Evolutionary conservation across 1,140 invertebrate genomes (phyloP), one percentile per base, ranked within the genome.

Genomic region (Bilobella aurantiaca): DNA sequence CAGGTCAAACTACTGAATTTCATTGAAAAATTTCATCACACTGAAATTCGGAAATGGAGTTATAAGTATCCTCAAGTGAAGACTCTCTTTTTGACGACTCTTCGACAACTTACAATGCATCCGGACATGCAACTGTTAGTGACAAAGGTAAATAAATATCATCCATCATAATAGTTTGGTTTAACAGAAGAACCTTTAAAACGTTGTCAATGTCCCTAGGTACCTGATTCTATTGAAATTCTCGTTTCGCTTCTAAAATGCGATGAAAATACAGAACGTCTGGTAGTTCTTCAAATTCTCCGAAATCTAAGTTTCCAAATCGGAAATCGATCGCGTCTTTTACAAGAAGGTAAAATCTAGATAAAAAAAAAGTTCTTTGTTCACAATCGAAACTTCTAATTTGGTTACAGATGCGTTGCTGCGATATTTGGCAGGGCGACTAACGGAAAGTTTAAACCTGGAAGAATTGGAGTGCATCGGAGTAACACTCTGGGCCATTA

Each of bases 11-110:
- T 65, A 1, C 29, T 56, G 42, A 32, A 49, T 62, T 67, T 68
- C 49, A 56, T 72, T 32, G 57, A 34, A 34, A 72, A 53, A 61
- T 46, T 72, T 14, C 70, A 69, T 49, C 16, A 46, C 3, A 66
- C 63, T 47, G 68, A 72, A 29, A 69, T 63, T 16, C 69, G 69
- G 30, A 69, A 67, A 34, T 72, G 70, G 70, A 61, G 62, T 29
- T 23, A 30, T 1, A 72, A 72, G 25, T 64, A 72, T 14, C 58
- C 67, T 29, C 37, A 56, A 14, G 42, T 72, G 12, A 72, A 69
- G 66, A 1, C 16, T 25, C 42, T 58, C 8, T 72, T 56, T 60
- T 23, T 72, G 3, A 37, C 65, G 1, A 69, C 67, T 46, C 30
- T 72, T 3, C 53, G 65, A n/a, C 62, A 69, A 16, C 8, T 65